Evolutionary conservation across 2,113 vertebrate species (phyloP).

Genomic region (Silurus meridionalis): DNA sequence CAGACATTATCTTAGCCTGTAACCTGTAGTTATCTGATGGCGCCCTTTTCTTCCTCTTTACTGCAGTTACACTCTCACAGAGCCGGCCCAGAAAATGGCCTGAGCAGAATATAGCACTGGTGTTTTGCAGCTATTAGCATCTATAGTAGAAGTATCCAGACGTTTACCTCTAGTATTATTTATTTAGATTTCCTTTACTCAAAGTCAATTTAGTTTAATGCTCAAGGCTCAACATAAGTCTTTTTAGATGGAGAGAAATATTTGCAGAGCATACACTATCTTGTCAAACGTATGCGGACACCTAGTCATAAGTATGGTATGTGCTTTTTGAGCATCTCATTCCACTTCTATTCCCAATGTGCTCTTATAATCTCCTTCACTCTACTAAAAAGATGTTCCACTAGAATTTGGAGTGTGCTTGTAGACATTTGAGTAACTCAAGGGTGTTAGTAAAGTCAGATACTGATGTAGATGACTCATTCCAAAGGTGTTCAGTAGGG

Average conservation of each 20-base stretch:
- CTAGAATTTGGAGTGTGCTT: too few relatives aligned
- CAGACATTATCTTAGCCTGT: conserved; percentile 20
- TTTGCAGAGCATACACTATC: conserved; percentile 33
- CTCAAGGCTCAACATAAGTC: conserved; percentile 15
- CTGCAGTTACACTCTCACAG: conserved; percentile 48
- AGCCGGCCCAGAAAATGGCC: conserved; percentile 53
- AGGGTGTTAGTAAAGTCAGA: too few relatives aligned
- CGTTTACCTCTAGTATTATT: conserved; percentile 41
- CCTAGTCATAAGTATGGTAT: too few relatives aligned
- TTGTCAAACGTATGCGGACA: too few relatives aligned
- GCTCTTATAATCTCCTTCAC: too few relatives aligned
- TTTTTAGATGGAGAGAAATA: conserved; percentile 36
- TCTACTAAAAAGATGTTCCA: too few relatives aligned
- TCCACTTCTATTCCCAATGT: too few relatives aligned
- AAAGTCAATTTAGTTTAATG: conserved; percentile 32
- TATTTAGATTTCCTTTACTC: conserved; percentile 61
- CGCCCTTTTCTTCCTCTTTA: conserved; percentile 19
- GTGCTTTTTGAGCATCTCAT: too few relatives aligned
- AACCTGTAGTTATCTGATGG: conserved; percentile 27
- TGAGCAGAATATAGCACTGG: conserved; percentile 49
- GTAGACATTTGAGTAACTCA: too few relatives aligned
- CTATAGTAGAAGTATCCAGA: conserved; percentile 43
- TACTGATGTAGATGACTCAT: too few relatives aligned
- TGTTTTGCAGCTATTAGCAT: conserved; percentile 67
- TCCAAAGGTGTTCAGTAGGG: too few relatives aligned